Conservation (phyloP, 1,140 invertebrate species). For the Aradophagus sp. region DNA sequence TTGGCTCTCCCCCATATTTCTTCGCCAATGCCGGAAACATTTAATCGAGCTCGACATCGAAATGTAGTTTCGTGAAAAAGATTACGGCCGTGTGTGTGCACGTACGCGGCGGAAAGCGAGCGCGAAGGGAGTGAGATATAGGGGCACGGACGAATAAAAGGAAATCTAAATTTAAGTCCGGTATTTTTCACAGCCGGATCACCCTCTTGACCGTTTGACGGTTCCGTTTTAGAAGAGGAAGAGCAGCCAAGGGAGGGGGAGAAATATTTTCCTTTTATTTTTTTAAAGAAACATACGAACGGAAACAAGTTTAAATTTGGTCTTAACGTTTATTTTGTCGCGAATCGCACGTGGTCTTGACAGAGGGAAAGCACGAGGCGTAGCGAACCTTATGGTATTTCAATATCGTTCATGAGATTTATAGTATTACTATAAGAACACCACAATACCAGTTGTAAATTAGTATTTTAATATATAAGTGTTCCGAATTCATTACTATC, state of each 20-base stretch:
- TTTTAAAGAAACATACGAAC: constrained; percentile 19
- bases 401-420: background rate
- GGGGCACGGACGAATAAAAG: constrained; percentile 32
- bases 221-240: constrained; percentile 31
- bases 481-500: too few species aligned
- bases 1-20: constrained; percentile 39
- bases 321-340: constrained; percentile 27
- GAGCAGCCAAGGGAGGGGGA: too few species aligned
- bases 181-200: constrained; percentile 47
- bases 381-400: background rate
- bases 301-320: constrained; percentile 27
- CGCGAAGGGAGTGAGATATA: background rate
- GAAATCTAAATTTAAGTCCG: constrained; percentile 48
- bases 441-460: too few species aligned
- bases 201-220: constrained; percentile 51
- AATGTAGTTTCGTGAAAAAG: constrained; percentile 49
- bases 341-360: constrained; percentile 9
- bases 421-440: too few species aligned
- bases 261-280: constrained; percentile 8
- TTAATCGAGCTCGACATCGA: constrained; percentile 51
- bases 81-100: constrained; percentile 15
- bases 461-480: too few species aligned
- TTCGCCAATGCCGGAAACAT: constrained; percentile 41
- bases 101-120: background rate
- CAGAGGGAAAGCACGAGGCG: too few species aligned